Base-by-base conservation (phyloP, 2,888 invertebrate genomes). In the Byasa hedistus region DNA sequence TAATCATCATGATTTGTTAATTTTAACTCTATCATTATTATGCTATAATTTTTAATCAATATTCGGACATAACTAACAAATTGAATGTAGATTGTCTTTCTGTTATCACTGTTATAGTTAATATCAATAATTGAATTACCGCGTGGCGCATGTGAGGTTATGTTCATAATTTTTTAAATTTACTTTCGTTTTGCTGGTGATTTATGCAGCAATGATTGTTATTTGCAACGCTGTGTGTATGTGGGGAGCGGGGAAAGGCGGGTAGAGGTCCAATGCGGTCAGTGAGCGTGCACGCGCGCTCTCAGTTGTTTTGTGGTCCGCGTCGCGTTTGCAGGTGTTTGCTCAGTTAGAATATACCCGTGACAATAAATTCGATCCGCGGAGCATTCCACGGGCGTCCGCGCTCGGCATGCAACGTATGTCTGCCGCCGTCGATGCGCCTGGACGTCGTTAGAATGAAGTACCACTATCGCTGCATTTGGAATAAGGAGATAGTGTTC, bases 401-500 rank as follows among this genome's bases (percentile, higher is more conserved):
- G 87, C 90, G 87, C 89, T 87, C 90, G 80, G 80, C 76, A 80
- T 78, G 79, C 83, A 84, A 84, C 87, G 73, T 91, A 91, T 91
- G 91, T 87, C 91, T 85, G 86, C 88, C 87, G 82, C 86, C 85
- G 80, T 84, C 82, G 75, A 86, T 87, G 86, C 83, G 78, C 79
- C 80, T 85, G 89, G 90, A 89, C 87, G 78, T 88, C 86, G 87
- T 89, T 92, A 92, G 92, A 91, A 92, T 92, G 92, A 91, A 91
- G 92, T 95, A 95, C 94, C 94, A 94, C 92, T 96, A 96, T 94
- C 95, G 94, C 90, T 96, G 96, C 94, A 96, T 96, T 93, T 97
- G 97, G 97, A 97, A 96, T 92, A 95, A 96, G 92, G 96, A 97
- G 93, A 97, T 97, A 90, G 96, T 97, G 91, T 95, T 97, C 93